Evolutionary conservation across 2,113 vertebrate genomes (phyloP), one percentile per base, ranked within the genome.

Genomic region (Sclerurus mexicanus): DNA sequence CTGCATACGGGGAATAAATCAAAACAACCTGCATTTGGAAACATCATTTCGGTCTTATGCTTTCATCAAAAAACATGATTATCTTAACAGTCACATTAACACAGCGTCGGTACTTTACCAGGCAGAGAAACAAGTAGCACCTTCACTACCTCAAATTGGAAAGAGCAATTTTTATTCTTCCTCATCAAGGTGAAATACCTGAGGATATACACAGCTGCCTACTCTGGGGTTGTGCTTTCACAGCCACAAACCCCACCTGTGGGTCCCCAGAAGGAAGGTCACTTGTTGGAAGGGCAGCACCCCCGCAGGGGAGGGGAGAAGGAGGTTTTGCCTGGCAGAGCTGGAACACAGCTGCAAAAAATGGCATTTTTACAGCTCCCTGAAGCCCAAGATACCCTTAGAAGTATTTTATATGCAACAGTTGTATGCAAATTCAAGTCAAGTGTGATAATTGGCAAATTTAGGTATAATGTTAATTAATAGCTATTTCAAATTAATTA

Each of bases 11-110:
- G 83, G 86, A 71, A 81, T 92, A 95, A 97, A 95, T 95, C 88
- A 93, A 79, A 96, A 93, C 90, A 73, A 68, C 73, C 64, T 96
- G 73, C 90, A 94, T 89, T 94, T 90, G 86, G 88, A 93, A 94
- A 87, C 84, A 93, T 73, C 96, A 94, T 90, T 93, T 94, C 6
- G 50, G 90, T 60, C 92, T 81, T 64, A 44, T 7, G 92, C 92
- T 92, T 94, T 82, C 93, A 96, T 92, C 88, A 85, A 71, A 87
- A 92, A 96, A 82, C 86, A 94, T 50, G 60, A 95, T 96, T 92
- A 90, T 64, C 18, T 23, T 78, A 78, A 78, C 47, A 84, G 72
- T 39, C 88, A 46, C 50, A 21, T 79, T 95, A 92, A 80, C 77
- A 82, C 37, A 78, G 33, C 0, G 3, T 6, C 3, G 4, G 56